Evolutionary conservation across 2,888 invertebrate species (phyloP), one percentile per base, ranked within the genome.

Genomic region (Sinelater perroti): DNA sequence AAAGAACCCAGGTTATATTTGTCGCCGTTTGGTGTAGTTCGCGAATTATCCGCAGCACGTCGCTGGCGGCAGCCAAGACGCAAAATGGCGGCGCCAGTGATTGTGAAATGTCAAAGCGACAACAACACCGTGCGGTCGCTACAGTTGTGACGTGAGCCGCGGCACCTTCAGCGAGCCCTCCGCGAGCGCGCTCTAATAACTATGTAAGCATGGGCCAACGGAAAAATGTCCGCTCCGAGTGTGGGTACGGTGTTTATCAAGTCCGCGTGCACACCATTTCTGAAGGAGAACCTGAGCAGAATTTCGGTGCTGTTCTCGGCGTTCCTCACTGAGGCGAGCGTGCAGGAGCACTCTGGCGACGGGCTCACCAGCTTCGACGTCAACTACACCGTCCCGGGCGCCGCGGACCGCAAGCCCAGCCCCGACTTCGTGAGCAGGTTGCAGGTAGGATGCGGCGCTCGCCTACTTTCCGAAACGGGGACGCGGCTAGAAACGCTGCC

Each of bases 271-370:
- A 69, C 72, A 53, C 72, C 70, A 56, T 64, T 76, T 53, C 70
- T 78, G 55, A 68, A 70, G 63, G 74, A 76, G 55, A 76, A 78
- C 67, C 68, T 71, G 65, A 73, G 75, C 64, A 68, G 77, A 62
- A 75, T 78, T 59, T 70, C 71, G 35, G 76, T 78, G 64, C 66
- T 78, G 61, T 78, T 76, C 70, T 75, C 77, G 53, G 77, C 78
- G 20, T 67, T 69, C 55, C 69, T 78, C 51, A 69, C 70, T 67
- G 77, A 78, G 70, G 71, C 69, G 64, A 61, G 59, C 40, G 42
- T 46, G 38, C 50, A 63, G 52, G 59, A 58, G 60, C 57, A 59
- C 30, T 52, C 47, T n/a, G 64, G 60, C 53, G 72, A 73, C 53
- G 71, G 71, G 49, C 56, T 68, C 24, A 68, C 72, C 21, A 54